Conservation (phyloP, 2,888 invertebrate genomes). For the Aricia artaxerxes region DNA sequence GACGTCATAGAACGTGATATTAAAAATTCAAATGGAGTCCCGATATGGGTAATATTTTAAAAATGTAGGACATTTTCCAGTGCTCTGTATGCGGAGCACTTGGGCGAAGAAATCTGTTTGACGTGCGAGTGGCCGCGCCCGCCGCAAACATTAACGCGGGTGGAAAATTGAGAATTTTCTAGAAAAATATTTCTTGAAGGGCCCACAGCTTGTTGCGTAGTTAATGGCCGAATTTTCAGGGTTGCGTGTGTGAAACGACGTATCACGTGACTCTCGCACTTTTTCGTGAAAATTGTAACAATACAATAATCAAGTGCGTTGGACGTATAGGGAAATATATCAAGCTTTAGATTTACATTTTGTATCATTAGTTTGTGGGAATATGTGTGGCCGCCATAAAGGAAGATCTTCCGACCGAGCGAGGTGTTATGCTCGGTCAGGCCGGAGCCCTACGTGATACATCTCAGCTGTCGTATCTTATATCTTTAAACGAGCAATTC, state of each 20-base stretch:
- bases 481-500: too few species aligned
- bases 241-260: neutral
- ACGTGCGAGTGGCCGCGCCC: neutral
- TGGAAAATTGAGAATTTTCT: conserved; percentile 6
- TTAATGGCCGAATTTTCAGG: conserved; percentile 8
- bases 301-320: neutral
- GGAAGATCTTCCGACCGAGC: too few species aligned
- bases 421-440: too few species aligned
- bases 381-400: too few species aligned
- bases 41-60: conserved; percentile 24
- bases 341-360: too few species aligned
- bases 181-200: conserved; percentile 12
- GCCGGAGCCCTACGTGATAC: too few species aligned
- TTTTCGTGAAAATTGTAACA: neutral
- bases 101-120: conserved; percentile 13
- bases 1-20: neutral
- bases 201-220: neutral
- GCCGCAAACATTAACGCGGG: conserved; percentile 1
- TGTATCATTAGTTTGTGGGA: too few species aligned
- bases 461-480: too few species aligned
- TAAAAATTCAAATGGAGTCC: conserved; percentile 11
- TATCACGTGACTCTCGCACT: neutral
- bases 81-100: conserved; percentile 24
- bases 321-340: neutral
- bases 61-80: conserved; percentile 20